These are phyloP conservation scores for Temnothorax rugatulus DNA, from an alignment of 2,888 invertebrate genomes.

Conservation along the genomic window DNA sequence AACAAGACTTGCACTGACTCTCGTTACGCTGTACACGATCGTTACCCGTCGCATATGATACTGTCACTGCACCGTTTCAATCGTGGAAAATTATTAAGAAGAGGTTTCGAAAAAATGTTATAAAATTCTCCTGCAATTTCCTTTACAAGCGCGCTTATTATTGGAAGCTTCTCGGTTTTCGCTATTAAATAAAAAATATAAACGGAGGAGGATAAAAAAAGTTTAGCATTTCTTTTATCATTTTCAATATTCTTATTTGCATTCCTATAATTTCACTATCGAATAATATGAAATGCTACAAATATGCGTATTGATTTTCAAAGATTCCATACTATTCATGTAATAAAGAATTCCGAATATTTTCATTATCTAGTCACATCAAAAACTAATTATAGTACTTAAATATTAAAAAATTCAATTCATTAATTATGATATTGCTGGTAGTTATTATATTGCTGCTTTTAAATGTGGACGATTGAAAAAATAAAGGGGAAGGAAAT, in stretches of 20 bases:
- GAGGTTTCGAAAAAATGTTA: background rate
- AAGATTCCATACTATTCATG: background rate
- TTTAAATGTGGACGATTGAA: background rate
- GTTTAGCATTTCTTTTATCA: background rate
- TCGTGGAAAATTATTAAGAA: slow-evolving; percentile 15
- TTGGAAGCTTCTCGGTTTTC: background rate
- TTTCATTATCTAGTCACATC: background rate
- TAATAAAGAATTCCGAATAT: background rate
- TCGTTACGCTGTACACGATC: slow-evolving; percentile 10
- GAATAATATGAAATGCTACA: background rate
- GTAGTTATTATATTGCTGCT: background rate
- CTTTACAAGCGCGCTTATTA: background rate
- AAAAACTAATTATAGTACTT: background rate
- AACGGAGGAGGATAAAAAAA: background rate
- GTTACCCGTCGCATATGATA: background rate
- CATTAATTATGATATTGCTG: background rate
- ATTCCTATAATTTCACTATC: background rate
- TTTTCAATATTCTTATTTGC: background rate
- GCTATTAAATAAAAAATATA: slow-evolving; percentile 1
- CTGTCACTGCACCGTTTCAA: slow-evolving; percentile 1
- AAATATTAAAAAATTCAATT: background rate
- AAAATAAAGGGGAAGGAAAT: background rate
- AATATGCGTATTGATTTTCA: background rate
- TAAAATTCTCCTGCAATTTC: slow-evolving; percentile 22
- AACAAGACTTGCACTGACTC: slow-evolving; percentile 12